phyloP scores from a whole-genome alignment of 2,113 vertebrate species.

The Bothrops jararaca region DNA sequence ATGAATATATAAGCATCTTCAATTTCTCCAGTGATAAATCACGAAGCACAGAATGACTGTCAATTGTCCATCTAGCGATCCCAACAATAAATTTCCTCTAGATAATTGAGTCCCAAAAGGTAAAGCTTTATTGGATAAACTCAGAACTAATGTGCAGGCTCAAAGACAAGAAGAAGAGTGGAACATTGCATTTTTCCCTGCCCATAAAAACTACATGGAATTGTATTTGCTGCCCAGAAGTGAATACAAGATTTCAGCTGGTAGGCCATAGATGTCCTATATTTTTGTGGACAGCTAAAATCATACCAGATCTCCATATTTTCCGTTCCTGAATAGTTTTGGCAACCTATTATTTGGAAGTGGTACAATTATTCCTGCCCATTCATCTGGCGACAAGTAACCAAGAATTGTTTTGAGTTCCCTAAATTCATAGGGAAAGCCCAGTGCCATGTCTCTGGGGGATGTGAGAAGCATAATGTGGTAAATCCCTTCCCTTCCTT shows the following conservation, averaged over 20 bases:
- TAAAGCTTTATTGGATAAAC: no score
- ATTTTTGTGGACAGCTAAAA: no score
- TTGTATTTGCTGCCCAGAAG: neutral
- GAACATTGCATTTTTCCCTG: neutral
- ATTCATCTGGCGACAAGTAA: no score
- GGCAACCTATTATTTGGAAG: no score
- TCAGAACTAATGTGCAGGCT: neutral
- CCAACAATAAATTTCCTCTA: no score
- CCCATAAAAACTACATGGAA: neutral
- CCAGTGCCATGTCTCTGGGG: neutral
- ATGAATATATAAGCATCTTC: conserved; percentile 2
- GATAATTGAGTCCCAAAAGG: no score
- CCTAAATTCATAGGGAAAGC: no score
- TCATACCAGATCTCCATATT: no score
- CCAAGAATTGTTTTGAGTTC: no score
- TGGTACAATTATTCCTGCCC: no score
- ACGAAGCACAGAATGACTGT: neutral
- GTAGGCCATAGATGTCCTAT: neutral
- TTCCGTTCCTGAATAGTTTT: no score
- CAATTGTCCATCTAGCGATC: no score
- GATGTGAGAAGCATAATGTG: neutral
- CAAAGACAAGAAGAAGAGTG: neutral
- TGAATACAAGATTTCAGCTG: neutral
- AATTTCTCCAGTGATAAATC: neutral
- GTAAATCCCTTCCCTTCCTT: neutral